phyloP scores from a whole-genome alignment of 2,797 vertebrate species.

The Salmo trutta region DNA sequence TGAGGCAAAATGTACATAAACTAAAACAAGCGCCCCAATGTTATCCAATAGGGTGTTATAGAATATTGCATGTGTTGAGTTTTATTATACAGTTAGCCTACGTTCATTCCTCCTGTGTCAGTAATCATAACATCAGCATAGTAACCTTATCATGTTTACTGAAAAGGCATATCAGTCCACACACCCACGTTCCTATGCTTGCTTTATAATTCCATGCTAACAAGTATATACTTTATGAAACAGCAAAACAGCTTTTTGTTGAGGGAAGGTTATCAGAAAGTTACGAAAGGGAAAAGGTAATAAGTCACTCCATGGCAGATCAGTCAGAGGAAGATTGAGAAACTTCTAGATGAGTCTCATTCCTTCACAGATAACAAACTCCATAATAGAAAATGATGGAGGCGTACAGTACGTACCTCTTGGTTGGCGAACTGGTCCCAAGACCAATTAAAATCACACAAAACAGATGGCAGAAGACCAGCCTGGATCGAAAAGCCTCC shows the following conservation, averaged over 20 bases:
- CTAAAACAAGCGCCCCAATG: too few species aligned
- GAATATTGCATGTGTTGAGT: too few species aligned
- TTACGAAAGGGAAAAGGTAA: not conserved
- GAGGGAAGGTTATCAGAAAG: not conserved
- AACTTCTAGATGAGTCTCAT: not conserved
- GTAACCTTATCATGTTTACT: too few species aligned
- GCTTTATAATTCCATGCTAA: not conserved
- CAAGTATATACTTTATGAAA: not conserved
- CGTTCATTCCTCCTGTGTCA: too few species aligned
- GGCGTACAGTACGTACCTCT: not conserved
- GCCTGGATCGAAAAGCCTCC: not conserved
- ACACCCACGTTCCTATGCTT: not conserved
- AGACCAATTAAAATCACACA: conserved; percentile 24
- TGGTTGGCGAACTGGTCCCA: conserved; percentile 14
- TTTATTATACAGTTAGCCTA: too few species aligned
- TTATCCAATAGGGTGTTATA: too few species aligned
- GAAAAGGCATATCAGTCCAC: not conserved
- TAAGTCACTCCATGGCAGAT: not conserved
- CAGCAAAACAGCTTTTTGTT: not conserved
- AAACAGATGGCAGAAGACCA: conserved; percentile 32
- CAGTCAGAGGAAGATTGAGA: not conserved
- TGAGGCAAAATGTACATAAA: too few species aligned
- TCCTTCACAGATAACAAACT: not conserved
- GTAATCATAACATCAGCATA: too few species aligned
- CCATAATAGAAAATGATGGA: not conserved